Base-by-base conservation (phyloP, 2,888 invertebrate genomes). In the Dryadula phaetusa region DNA sequence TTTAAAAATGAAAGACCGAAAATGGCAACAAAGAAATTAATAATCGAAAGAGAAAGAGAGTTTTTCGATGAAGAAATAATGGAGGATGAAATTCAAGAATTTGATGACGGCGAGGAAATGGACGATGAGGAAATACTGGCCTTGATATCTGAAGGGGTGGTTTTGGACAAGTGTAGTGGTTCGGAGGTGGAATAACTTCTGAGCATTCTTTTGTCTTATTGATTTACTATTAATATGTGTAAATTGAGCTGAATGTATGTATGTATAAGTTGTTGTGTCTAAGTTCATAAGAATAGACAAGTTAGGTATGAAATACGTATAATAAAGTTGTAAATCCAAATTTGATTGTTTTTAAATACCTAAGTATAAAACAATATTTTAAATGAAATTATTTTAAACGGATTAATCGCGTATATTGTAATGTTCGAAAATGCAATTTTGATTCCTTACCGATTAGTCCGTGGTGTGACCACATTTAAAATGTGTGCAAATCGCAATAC, bases 111-210 rank as follows among this genome's bases (percentile, higher is more conserved):
- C 65, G 90, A 89, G 25, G 90, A 88, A 75, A 77, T 90, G 56
- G 79, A 85, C 62, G 90, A 90, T 71, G 77, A 82, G 42, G 89
- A 87, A 65, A 90, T 91, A 37, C 71, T 89, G 1, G 86, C 86
- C 2, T 72, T 90, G n/a, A 81, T 91, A 75, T 85, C 88, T 1
- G 79, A 80, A 54, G 89, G 87, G 0, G 87, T 91, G 4, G 80
- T 90, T 14, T 70, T 91, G 40, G 91, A 91, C 56, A 87, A 90
- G 72, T 92, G 89, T 64, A 81, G 80, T 67, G 88, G 85, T 3
- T 87, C 89, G 22, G 90, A 88, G 20, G 84, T 80, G 5, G 84
- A 86, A 56, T 75, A 62, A 66, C 10, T 22, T 40, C n/a, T 53
- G 60, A 49, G 18, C 22, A n/a, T 42, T 53, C 1, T 53, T 42